These are phyloP conservation scores for Carterocephalus palaemon DNA, from an alignment of 2,888 invertebrate genomes.

Conservation along the genomic window DNA sequence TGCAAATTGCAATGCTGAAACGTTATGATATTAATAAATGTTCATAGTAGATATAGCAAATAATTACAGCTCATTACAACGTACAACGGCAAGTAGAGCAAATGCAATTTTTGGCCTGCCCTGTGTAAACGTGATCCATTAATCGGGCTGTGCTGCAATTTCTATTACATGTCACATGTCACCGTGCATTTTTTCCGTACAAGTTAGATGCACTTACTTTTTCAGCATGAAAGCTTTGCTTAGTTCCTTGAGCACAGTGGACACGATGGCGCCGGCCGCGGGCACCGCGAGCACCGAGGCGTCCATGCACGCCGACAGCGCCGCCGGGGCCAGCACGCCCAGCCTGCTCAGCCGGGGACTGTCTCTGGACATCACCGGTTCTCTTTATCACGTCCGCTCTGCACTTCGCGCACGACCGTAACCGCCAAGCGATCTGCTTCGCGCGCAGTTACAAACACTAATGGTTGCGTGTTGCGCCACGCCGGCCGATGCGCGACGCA, in stretches of 20 bases:
- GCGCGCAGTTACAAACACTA: constrained; percentile 57
- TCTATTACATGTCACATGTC: constrained; percentile 5
- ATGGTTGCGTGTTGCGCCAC: constrained; percentile 42
- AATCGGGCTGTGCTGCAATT: too few species aligned
- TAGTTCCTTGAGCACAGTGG: constrained; percentile 69
- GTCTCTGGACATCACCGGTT: constrained; percentile 60
- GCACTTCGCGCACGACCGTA: constrained; percentile 56
- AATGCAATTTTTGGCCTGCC: too few species aligned
- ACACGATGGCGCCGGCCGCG: constrained; percentile 69
- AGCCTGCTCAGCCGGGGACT: constrained; percentile 56
- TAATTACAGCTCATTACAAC: too few species aligned
- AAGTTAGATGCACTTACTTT: constrained; percentile 54
- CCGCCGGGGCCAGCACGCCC: constrained; percentile 69
- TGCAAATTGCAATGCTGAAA: too few species aligned
- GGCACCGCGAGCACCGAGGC: constrained; percentile 72
- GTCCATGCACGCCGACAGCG: constrained; percentile 69
- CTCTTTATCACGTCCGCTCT: constrained; percentile 26
- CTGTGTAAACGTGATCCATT: too few species aligned
- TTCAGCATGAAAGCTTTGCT: constrained; percentile 75
- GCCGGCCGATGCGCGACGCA: constrained; percentile 19
- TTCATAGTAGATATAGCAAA: too few species aligned
- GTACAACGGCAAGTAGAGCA: too few species aligned
- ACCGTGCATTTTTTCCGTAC: background rate
- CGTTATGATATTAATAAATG: too few species aligned
- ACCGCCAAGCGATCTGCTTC: constrained; percentile 72